phyloP scores from a whole-genome alignment of 2,888 invertebrate species.

The Caenorhabditis zanzibari region DNA sequence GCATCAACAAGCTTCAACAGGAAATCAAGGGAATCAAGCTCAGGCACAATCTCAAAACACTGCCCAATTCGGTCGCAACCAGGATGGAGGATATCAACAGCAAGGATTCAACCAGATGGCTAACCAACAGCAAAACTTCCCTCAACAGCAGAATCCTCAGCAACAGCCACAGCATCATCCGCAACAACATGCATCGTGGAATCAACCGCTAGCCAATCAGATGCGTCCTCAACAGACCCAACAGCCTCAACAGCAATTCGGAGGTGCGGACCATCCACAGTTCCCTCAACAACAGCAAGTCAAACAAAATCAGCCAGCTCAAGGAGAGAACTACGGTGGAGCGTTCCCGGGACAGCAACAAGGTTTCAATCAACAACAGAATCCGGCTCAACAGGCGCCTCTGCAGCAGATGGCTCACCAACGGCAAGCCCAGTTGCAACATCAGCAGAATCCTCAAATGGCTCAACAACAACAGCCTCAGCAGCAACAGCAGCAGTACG shows the following conservation, averaged over 20 bases:
- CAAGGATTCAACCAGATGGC: slow-evolving; percentile 26
- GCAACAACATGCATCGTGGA: slow-evolving; percentile 2
- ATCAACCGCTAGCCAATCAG: not conserved
- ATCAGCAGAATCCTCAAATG: too few species aligned
- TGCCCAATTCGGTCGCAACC: slow-evolving; percentile 5
- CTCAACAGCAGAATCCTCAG: slow-evolving; percentile 9
- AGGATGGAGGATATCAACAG: slow-evolving; percentile 23
- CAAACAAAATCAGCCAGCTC: not conserved
- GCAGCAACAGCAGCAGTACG: slow-evolving; percentile 28
- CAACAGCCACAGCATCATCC: slow-evolving; percentile 3
- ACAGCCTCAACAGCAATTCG: not conserved
- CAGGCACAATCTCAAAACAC: slow-evolving; percentile 29
- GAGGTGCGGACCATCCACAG: not conserved
- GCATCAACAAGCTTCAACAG: slow-evolving; percentile 7
- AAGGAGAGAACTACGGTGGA: not conserved
- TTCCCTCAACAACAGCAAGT: not conserved
- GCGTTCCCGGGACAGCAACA: not conserved
- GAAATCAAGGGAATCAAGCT: not conserved
- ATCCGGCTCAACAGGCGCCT: not conserved
- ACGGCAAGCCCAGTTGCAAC: too few species aligned
- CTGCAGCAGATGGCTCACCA: not conserved
- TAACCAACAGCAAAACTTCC: slow-evolving; percentile 22
- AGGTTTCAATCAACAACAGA: not conserved
- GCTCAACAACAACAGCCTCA: slow-evolving; percentile 39
- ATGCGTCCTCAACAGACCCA: not conserved